Base-by-base conservation (phyloP, 2,113 vertebrate genomes). In the Epinephelus cyanopodus region DNA sequence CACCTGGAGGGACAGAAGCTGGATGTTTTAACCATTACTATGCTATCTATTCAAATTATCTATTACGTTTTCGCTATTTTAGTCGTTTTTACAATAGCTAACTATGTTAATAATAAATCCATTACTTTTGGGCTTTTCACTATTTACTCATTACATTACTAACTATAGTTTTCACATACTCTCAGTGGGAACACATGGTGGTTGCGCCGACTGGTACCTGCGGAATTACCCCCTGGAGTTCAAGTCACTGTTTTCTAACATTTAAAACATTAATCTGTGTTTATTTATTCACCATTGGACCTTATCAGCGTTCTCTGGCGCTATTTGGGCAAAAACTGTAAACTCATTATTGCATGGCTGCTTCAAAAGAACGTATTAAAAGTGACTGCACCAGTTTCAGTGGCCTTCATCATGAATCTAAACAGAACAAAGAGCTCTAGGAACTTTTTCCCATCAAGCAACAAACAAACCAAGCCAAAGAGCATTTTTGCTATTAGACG, bases 401-500 rank as follows among this genome's bases (percentile, higher is more conserved):
- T 12, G 39, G 60, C 50, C 29, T 79, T 69, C 39, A 54, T 78
- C 39, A 23, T 45, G 21, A 70, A 75, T 37, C 21, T 9, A n/a
- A 70, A 58, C 19, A 25, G 47, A 70, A 82, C 71, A 82, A 80
- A 82, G 58, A 70, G 60, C 25, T 52, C 13, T 52, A 53, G 13
- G 54, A 77, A 61, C 23, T 33, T 63, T 79, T 56, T 54, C 37
- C n/a, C 18, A 77, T 81, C 63, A 71, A 61, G 6, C 61, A 77
- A 83, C 68, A 78, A 84, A 83, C 68, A 79, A 77, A 77, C 29
- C 25, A 39, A 87, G 37, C 18, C 61, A 75, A 66, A 70, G 62
- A 73, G 48, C 62, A 54, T 52, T 84, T 87, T 70, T 27, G 39
- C 48, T 69, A 48, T 61, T 56, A 62, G 56, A 63, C n/a, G 66